phyloP scores from a whole-genome alignment of 2,113 vertebrate genomes.

The Hystrix cristata region DNA sequence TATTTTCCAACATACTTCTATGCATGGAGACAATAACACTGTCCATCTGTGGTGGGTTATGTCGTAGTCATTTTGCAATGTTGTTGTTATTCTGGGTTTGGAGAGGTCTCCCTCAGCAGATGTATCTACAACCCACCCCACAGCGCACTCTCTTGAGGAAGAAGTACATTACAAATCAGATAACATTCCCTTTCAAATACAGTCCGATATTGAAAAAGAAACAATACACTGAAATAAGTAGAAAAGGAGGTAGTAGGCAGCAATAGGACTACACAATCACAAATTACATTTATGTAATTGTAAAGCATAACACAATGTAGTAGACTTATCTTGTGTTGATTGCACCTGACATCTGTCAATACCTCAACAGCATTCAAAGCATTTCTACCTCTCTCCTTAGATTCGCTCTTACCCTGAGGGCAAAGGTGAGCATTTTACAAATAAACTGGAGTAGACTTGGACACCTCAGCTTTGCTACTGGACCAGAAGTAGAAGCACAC shows the following conservation, averaged over 20 bases:
- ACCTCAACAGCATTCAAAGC: not conserved
- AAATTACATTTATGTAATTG: not conserved
- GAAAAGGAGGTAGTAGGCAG: not conserved
- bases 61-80: conserved; percentile 31
- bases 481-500: not conserved
- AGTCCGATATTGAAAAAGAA: not conserved
- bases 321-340: not conserved
- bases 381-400: not conserved
- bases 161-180: not conserved
- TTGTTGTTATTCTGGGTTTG: conserved; percentile 60
- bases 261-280: not conserved
- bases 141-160: not conserved
- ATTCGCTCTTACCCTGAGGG: not conserved
- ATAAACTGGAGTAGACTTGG: not conserved
- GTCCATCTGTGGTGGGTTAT: conserved; percentile 57
- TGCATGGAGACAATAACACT: conserved; percentile 61
- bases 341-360: not conserved
- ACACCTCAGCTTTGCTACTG: not conserved
- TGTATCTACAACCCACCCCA: not conserved
- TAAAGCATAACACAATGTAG: not conserved
- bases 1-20: conserved; percentile 61
- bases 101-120: conserved; percentile 60
- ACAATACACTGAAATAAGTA: not conserved
- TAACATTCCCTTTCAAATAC: not conserved
- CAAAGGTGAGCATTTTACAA: conserved; percentile 47